Conservation (phyloP, 2,113 vertebrate genomes). For the Phylloscopus trochilus region DNA sequence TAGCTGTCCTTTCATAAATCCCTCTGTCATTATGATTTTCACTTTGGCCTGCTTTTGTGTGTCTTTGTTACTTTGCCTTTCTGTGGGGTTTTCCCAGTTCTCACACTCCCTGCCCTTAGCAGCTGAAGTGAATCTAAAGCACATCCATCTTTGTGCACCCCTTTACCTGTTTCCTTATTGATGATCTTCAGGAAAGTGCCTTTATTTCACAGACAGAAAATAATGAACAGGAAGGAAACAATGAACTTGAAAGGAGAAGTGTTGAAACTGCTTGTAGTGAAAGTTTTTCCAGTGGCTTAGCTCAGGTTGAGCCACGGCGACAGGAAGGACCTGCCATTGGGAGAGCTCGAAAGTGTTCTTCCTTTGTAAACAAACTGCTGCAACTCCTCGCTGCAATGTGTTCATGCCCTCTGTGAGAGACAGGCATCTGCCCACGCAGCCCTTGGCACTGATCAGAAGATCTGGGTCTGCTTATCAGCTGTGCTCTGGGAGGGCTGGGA, state of each 20-base stretch:
- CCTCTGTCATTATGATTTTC: neutral
- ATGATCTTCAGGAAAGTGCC: neutral
- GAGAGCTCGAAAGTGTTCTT: neutral
- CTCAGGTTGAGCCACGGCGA: rapidly evolving
- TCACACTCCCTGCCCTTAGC: neutral
- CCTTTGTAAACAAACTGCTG: neutral
- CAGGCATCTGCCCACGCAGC: neutral
- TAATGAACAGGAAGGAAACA: neutral
- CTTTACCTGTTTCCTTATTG: neutral
- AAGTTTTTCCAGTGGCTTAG: neutral
- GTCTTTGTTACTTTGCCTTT: neutral
- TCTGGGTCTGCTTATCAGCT: neutral
- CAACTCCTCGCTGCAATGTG: neutral
- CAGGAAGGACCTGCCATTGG: neutral
- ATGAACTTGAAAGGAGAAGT: neutral
- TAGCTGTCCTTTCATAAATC: neutral
- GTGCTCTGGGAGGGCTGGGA: neutral
- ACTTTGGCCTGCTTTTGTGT: neutral
- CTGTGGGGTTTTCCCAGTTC: neutral
- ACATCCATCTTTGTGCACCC: neutral
- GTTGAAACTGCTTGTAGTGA: neutral
- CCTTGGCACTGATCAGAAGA: neutral
- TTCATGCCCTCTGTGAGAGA: neutral
- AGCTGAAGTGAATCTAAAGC: neutral
- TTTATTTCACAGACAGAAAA: neutral